Conservation (phyloP, 1,140 invertebrate species). For the Bombus superbus region DNA sequence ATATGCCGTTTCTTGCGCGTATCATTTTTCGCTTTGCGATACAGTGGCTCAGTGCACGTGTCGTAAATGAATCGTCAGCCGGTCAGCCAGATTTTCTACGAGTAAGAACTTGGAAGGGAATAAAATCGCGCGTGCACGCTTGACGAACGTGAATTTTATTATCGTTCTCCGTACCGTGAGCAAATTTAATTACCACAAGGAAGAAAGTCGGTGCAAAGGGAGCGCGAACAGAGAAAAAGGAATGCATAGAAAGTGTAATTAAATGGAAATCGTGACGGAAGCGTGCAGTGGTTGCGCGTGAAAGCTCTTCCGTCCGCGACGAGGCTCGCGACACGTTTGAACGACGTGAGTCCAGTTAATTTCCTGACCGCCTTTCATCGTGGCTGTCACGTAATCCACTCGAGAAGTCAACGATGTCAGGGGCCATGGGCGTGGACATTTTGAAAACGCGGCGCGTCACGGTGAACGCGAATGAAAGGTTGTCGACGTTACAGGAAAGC, state of each 20-base stretch:
- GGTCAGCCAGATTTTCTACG: neutral
- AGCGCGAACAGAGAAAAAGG: neutral
- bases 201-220: neutral
- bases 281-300: neutral
- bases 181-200: neutral
- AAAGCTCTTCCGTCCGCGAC: neutral
- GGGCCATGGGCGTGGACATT: conserved; percentile 46
- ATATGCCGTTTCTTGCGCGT: neutral
- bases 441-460: conserved; percentile 52
- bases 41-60: neutral
- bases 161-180: neutral
- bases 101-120: neutral
- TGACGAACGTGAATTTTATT: neutral
- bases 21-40: neutral
- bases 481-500: conserved; percentile 48
- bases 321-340: conserved; percentile 43
- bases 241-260: conserved; percentile 8
- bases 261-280: conserved; percentile 31
- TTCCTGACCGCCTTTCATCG: conserved; percentile 64
- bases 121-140: neutral
- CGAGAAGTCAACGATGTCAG: conserved; percentile 53
- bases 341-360: conserved; percentile 62
- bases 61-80: neutral
- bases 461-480: conserved; percentile 48
- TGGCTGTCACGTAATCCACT: conserved; percentile 63